Base-by-base conservation (phyloP, 2,888 invertebrate genomes). In the Drosophila dives region DNA sequence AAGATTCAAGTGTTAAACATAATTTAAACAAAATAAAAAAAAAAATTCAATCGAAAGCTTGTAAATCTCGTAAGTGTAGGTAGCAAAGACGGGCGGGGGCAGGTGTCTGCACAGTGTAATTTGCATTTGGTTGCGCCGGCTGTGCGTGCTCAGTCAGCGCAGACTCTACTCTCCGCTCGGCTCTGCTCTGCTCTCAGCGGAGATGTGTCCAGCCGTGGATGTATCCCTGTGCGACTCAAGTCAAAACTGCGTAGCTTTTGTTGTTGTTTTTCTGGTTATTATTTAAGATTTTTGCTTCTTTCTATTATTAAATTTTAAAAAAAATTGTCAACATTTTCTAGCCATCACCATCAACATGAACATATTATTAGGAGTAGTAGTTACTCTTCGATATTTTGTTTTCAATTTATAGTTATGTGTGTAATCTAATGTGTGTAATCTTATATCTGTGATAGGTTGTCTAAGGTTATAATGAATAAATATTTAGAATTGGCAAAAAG, bases 161-260 rank as follows among this genome's bases (percentile, higher is more conserved):
- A 74, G 68, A 75, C 79, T 62, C 80, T 66, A 51, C 56, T 17
- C 69, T 60, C 54, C 48, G 38, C 33, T 33, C 40, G 8, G 40
- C 20, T 45, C 45, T 38, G 38, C 17, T 50, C 51, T 54, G 58
- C 73, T 73, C 56, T 73, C 59, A 38, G 26, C 59, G 50, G 64
- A 67, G 70, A 70, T 59, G 50, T 75, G 85, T 85, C 83, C 80
- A 72, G 80, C 74, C 74, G 86, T 76, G 84, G 83, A 86, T 78
- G 89, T 86, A 81, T 72, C 84, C 75, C 74, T 74, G 55, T 76
- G 83, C 71, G 72, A 54, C 42, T 48, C 50, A 60, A 76, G 67
- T 51, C 51, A 63, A 62, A 70, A 63, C 50, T 55, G 56, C 40
- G 54, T 48, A 58, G 38, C 61, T 34, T 2, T 48, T 60, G 42